Evolutionary conservation across 2,797 vertebrate species (phyloP), one percentile per base, ranked within the genome.

Genomic region (Falco naumanni): DNA sequence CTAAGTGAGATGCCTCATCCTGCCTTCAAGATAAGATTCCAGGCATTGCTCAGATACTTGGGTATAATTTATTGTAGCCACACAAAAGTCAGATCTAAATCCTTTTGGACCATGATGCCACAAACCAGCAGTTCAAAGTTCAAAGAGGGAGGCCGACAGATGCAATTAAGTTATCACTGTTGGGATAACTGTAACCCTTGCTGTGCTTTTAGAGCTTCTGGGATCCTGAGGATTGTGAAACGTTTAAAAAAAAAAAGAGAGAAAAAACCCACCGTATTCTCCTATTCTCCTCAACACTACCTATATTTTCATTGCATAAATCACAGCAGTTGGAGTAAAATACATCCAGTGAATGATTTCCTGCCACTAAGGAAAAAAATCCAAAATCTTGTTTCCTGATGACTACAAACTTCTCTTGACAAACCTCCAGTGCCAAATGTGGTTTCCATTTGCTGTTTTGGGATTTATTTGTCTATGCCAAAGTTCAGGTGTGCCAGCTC

Each of bases 401-500:
- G 97, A 98, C 97, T 97, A 97, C 97, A 97, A 97, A 97, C 96
- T 97, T 98, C 97, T 97, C 97, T 97, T 98, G 98, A 98, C 97
- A 98, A 98, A 98, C 93, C 84, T 96, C 96, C 97, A 98, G 94
- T 98, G 97, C 97, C 98, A 98, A 98, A 98, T 98, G 98, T 99
- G 98, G 98, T 99, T 99, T 98, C 98, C 98, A 98, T 99, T 99
- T 98, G 96, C 97, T 98, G 96, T 97, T 98, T 98, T 95, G 92
- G 97, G 98, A 98, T 98, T 98, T 98, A 98, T 98, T 98, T 97
- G 98, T 97, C 98, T 98, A 97, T 98, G 98, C 98, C 98, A 98
- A 98, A 98, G 98, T 98, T 98, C 98, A 98, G 98, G 98, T 99
- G 98, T 98, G 98, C 98, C 97, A 98, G 97, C 97, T 98, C 98